Evolutionary conservation across 2,113 vertebrate genomes (phyloP), one percentile per base, ranked within the genome.

Genomic region (Noctilio leporinus): DNA sequence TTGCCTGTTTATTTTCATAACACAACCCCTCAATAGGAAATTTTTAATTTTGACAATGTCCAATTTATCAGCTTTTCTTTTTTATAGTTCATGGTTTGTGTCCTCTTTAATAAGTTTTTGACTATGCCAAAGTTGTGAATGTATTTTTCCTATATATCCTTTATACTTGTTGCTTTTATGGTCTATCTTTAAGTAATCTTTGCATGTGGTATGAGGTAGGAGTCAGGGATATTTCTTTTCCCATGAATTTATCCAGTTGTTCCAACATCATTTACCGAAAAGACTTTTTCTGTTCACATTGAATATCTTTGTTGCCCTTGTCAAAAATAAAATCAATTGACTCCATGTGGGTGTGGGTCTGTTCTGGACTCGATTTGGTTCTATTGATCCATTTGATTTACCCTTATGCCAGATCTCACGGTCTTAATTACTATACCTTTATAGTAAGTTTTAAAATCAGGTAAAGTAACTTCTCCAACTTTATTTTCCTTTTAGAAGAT

Each of bases 21-120:
- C 22, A 22, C 24, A 5, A 1, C 15, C 10, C 57, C 83, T 73
- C 26, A 17, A 75, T 76, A 64, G 92, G 12, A 6, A 43, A 19
- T 84, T 95, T 95, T 67, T 65, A 85, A 77, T 70, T 88, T 86
- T 77, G 51, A 84, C 55, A 30, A 89, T 83, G 28, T 49, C 43
- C 14, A 76, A 45, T 43, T 70, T 62, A 70, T 35, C 76, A 53
- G 28, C 38, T 26, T 92, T 81, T 91, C n/a, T 89, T 59, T 55
- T 92, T 83, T 64, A 24, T 8, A 55, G 5, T 28, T 40, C 33
- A 30, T 70, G 30, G 4, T 28, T 30, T 84, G 22, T 83, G 55
- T 82, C 24, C 59, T 77, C 35, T 67, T 14, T 72, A 45, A 82
- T 69, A 72, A 47, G 81, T 69, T 26, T 96, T 84, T 77, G 51